Conservation (phyloP, 2,113 vertebrate genomes). For the Paramisgurnus dabryanus region DNA sequence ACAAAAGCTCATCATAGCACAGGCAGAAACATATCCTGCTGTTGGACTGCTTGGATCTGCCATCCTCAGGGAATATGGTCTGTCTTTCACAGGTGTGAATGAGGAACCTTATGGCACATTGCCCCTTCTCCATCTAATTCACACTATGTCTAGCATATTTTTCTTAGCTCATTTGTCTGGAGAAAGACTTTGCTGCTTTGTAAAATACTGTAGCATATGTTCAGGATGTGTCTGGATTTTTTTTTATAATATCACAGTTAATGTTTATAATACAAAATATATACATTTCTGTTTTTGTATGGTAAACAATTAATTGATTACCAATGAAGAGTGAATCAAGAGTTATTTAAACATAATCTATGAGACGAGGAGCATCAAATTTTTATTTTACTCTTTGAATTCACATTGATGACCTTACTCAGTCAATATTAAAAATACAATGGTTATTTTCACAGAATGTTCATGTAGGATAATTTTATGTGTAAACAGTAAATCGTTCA, state of each 20-base stretch:
- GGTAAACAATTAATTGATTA: background rate
- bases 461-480: too few relatives aligned
- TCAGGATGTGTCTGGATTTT: slow-evolving; percentile 21
- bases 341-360: background rate
- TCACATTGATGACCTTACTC: too few relatives aligned
- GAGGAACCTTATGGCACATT: slow-evolving; percentile 61
- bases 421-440: too few relatives aligned
- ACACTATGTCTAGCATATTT: slow-evolving; percentile 52
- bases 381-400: too few relatives aligned
- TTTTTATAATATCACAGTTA: background rate
- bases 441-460: too few relatives aligned
- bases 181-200: background rate
- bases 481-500: too few relatives aligned
- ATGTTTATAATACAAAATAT: background rate
- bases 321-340: background rate
- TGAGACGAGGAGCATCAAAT: too few relatives aligned
- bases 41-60: slow-evolving; percentile 39
- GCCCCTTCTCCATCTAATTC: slow-evolving; percentile 53
- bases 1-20: slow-evolving; percentile 27
- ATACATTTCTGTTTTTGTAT: background rate
- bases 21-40: slow-evolving; percentile 41
- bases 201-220: slow-evolving; percentile 12
- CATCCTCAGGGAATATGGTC: slow-evolving; percentile 54
- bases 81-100: slow-evolving; percentile 69
- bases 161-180: slow-evolving; percentile 24